Conservation (phyloP, 2,888 invertebrate genomes). For the Panzeria rudis region DNA sequence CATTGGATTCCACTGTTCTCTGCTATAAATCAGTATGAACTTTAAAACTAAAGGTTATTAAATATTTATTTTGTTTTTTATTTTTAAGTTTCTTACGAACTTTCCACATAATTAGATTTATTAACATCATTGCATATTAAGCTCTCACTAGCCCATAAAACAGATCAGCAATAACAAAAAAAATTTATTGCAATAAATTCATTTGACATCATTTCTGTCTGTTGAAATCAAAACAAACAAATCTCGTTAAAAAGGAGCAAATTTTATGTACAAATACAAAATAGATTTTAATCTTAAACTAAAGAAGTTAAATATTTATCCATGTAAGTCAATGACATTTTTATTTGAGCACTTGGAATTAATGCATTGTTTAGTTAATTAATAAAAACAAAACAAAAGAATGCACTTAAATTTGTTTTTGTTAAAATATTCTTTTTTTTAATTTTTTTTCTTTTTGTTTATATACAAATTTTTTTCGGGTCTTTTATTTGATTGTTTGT, state of each 20-base stretch:
- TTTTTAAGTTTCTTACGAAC: neutral
- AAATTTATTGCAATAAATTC: neutral
- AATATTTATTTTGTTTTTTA: neutral
- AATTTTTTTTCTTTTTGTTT: constrained; percentile 17
- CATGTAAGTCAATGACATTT: constrained; percentile 31
- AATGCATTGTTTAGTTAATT: constrained; percentile 39
- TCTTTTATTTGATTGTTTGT: constrained; percentile 42
- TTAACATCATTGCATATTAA: neutral
- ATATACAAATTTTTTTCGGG: constrained; percentile 36
- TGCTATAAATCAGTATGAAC: neutral
- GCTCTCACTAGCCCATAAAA: neutral
- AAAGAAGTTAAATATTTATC: neutral
- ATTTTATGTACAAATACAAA: constrained; percentile 1
- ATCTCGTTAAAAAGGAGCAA: neutral
- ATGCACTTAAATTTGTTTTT: constrained; percentile 14
- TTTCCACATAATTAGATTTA: neutral
- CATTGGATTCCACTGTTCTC: neutral
- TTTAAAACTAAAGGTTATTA: neutral
- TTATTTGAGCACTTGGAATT: constrained; percentile 34
- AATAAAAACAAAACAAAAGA: constrained; percentile 27
- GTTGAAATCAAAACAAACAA: neutral
- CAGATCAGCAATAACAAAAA: neutral
- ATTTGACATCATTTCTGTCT: constrained; percentile 8
- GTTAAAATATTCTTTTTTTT: constrained; percentile 21
- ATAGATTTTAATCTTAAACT: constrained; percentile 20